Evolutionary conservation across 2,113 vertebrate species (phyloP), one percentile per base, ranked within the genome.

Genomic region (Oncorhynchus nerka): DNA sequence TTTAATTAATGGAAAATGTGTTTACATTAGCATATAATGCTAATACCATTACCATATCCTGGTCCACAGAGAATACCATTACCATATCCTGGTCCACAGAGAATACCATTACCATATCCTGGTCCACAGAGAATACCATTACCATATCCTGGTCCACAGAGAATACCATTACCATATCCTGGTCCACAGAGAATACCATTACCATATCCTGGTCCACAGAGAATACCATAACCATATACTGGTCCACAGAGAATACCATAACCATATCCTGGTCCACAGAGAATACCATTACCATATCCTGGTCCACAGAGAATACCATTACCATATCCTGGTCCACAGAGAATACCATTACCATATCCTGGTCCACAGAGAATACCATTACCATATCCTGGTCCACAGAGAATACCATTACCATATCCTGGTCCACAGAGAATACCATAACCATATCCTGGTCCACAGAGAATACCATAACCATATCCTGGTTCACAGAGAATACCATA

Each of bases 41-140:
- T n/a, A n/a, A n/a, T n/a, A n/a, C n/a, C n/a, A n/a, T n/a, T 68
- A 77, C 59, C 76, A 74, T 68, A 67, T 71, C 77, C 74, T 57
- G 57, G 30, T 65, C 20, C 64, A 32, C 30, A 32, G 30, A 32
- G 1, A 32, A 32, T 32, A 5, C 30, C 4, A 32, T 32, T 32
- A 32, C 30, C 30, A 32, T 32, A 32, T 32, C 30, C 30, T 0
- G 30, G 4, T 30, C 30, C 30, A 4, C 4, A 32, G 30, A 32
- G 4, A 32, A 32, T 32, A 1, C 30, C 4, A 32, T 32, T 32
- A 6, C 32, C 32, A 32, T 32, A 32, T 32, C 32, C 32, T 5
- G 30, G 30, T 32, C 30, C 30, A 5, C 30, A 30, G 30, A 30
- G 3, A 30, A 30, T 30, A 4, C 30, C 30, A 4, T 32, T 32